Conservation (phyloP, 2,797 vertebrate genomes). For the Dallia pectoralis region DNA sequence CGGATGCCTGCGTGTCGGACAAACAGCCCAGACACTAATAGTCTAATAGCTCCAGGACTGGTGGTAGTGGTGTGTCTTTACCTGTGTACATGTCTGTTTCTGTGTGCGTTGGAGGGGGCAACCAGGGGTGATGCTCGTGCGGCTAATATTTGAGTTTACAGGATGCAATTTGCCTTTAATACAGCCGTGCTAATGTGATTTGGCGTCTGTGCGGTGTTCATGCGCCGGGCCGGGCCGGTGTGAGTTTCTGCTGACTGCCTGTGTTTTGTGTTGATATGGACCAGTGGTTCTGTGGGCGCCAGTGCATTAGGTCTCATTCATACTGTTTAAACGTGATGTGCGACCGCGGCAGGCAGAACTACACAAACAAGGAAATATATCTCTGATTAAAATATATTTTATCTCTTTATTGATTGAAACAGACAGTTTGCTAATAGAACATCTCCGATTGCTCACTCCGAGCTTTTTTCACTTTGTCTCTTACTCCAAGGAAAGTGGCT, state of each 20-base stretch:
- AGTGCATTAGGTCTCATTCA: conserved; percentile 73
- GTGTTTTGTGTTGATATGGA: conserved; percentile 76
- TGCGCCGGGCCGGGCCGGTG: conserved; percentile 63
- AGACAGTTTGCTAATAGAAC: conserved; percentile 75
- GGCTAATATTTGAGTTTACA: conserved; percentile 89
- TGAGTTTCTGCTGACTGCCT: conserved; percentile 82
- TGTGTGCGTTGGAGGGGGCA: conserved; percentile 18
- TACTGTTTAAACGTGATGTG: conserved; percentile 74
- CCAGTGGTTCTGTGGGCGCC: conserved; percentile 65
- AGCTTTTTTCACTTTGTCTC: conserved; percentile 31
- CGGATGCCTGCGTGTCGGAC: conserved; percentile 87
- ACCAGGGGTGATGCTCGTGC: conserved; percentile 26
- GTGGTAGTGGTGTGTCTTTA: conserved; percentile 30
- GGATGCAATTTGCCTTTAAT: conserved; percentile 93
- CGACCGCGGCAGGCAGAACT: conserved; percentile 66
- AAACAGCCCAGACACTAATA: conserved; percentile 79
- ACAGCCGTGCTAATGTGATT: conserved; percentile 93
- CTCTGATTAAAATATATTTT: conserved; percentile 83
- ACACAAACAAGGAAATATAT: conserved; percentile 76
- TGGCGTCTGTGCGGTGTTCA: conserved; percentile 84
- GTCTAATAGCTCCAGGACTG: conserved; percentile 70
- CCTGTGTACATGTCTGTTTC: conserved; percentile 27
- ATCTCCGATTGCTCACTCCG: conserved; percentile 56
- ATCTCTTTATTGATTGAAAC: conserved; percentile 86
- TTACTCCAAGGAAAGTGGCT: neutral